phyloP scores from a whole-genome alignment of 2,113 vertebrate genomes.

The Oreochromis niloticus region DNA sequence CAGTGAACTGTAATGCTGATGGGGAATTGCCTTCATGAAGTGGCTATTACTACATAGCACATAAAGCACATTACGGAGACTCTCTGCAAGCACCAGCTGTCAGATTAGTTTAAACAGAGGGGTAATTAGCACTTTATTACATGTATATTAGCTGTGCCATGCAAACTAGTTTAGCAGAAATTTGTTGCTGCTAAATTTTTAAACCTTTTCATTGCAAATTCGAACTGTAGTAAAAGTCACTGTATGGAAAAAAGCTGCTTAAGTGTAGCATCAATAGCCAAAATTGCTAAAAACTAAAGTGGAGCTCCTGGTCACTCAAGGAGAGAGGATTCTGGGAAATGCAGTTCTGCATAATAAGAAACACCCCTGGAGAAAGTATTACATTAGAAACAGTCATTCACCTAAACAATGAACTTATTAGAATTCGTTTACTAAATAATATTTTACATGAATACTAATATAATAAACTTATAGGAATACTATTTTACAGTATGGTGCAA shows the following conservation, averaged over 20 bases:
- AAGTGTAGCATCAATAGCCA: neutral
- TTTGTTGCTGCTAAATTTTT: neutral
- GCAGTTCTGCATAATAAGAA: neutral
- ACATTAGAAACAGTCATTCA: neutral
- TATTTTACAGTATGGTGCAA: neutral
- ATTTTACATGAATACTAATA: neutral
- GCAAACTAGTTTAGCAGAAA: neutral
- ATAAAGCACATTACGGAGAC: neutral
- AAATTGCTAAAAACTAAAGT: neutral
- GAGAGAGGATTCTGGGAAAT: neutral
- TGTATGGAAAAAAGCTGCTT: neutral
- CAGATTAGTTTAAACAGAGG: neutral
- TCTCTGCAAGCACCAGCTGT: neutral
- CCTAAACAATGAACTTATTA: too few species aligned
- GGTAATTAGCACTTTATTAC: neutral
- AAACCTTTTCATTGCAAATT: neutral
- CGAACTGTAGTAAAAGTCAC: fast-evolving
- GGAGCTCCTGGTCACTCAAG: neutral
- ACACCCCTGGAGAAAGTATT: neutral
- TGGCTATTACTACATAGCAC: neutral
- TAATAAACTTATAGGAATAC: neutral
- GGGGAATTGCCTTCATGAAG: neutral
- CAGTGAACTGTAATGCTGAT: neutral
- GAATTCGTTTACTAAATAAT: neutral
- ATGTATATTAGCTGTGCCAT: neutral